A percentile compares a stretch with the other conserved stretches of the same genome.
Conservation (phyloP, 2,113 vertebrate genomes). For the Lutjanus erythropterus region DNA sequence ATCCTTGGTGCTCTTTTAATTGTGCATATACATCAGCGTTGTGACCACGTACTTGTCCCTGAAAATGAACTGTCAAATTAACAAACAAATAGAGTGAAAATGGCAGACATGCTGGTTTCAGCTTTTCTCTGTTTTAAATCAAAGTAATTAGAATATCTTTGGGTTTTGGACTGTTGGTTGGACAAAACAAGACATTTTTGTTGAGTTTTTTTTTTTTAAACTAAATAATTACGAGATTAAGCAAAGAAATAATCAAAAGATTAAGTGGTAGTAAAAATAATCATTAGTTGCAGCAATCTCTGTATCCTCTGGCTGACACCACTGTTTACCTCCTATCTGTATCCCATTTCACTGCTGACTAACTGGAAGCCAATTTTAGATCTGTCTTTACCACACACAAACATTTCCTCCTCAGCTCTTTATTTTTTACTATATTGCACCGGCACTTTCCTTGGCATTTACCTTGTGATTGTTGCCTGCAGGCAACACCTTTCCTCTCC, state of each 20-base stretch:
- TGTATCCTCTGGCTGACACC: constrained; percentile 25
- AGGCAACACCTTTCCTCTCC: constrained; percentile 44
- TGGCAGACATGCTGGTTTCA: neutral
- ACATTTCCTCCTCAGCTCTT: constrained; percentile 45
- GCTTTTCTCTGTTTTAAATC: neutral
- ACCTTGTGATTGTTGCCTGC: constrained; percentile 33
- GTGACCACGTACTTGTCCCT: no score
- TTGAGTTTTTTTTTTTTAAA: neutral
- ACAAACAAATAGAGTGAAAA: no score
- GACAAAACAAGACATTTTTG: neutral
- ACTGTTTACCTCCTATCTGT: constrained; percentile 21
- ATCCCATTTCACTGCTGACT: constrained; percentile 24
- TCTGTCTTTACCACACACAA: constrained; percentile 53
- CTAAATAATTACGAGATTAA: neutral
- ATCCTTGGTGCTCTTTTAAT: no score
- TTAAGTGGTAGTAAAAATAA: neutral
- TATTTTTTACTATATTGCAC: constrained; percentile 48
- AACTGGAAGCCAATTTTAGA: constrained; percentile 27
- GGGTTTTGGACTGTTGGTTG: neutral
- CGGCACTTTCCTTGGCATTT: constrained; percentile 50
- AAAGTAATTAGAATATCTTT: neutral
- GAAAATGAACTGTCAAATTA: no score
- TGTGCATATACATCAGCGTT: no score
- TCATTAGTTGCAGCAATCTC: neutral
- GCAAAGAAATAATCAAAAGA: neutral